A percentile compares a stretch with the other conserved stretches of the same genome.
These are phyloP conservation scores for Gallinago stenura DNA, from an alignment of 2,797 vertebrate genomes.

Conservation along the genomic window DNA sequence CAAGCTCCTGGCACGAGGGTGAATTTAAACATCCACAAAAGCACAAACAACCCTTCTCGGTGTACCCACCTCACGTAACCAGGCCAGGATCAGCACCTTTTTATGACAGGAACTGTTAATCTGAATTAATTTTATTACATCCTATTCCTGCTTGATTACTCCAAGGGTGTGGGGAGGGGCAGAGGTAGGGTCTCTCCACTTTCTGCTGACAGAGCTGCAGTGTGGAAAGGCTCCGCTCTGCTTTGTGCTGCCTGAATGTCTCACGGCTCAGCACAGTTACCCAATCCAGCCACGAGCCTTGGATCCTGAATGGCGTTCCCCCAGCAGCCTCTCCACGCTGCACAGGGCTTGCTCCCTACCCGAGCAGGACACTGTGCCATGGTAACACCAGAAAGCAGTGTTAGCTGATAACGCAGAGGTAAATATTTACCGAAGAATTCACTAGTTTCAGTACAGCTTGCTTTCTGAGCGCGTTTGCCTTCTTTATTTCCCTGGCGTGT, in stretches of 20 bases:
- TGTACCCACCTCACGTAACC: neutral
- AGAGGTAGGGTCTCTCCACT: neutral
- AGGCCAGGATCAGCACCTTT: neutral
- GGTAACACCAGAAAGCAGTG: neutral
- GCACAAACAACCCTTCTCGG: neutral
- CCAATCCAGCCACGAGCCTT: neutral
- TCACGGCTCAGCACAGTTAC: neutral
- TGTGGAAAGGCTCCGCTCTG: neutral
- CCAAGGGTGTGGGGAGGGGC: neutral
- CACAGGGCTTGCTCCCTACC: neutral
- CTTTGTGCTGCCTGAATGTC: neutral
- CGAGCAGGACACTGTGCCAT: neutral
- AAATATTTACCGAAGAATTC: conserved; percentile 51
- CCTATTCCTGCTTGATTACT: neutral
- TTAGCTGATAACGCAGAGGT: neutral
- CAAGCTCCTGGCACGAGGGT: neutral
- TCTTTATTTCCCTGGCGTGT: conserved; percentile 74
- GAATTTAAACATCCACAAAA: neutral
- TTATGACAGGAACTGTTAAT: neutral
- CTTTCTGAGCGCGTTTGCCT: conserved; percentile 61
- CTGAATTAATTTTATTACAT: neutral
- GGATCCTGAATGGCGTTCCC: neutral
- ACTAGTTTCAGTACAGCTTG: conserved; percentile 81
- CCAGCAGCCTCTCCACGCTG: neutral
- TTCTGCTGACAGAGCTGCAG: neutral